Conservation (phyloP, 2,888 invertebrate species). For the Ophioninae sp. region DNA sequence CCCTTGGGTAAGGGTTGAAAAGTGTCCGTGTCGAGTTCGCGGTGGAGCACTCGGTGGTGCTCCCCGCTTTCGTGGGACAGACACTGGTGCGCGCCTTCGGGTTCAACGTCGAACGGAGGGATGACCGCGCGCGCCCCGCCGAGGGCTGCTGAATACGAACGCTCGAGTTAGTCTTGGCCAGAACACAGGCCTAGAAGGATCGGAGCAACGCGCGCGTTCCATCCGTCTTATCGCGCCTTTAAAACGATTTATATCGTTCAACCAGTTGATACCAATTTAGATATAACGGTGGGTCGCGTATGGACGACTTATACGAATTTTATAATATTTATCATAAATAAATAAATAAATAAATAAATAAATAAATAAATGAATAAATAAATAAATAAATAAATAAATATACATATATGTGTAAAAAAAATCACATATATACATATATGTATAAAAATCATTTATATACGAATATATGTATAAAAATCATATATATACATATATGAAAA, state of each 20-base stretch:
- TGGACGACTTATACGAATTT: too few relatives aligned
- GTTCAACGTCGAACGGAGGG: conserved; percentile 73
- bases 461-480: too few relatives aligned
- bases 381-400: too few relatives aligned
- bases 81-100: conserved; percentile 24
- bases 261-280: too few relatives aligned
- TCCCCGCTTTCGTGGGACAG: conserved; percentile 25
- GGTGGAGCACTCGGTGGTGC: conserved; percentile 3
- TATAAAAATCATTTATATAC: too few relatives aligned
- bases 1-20: conserved; percentile 74
- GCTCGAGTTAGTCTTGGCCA: conserved; percentile 80
- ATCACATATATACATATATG: too few relatives aligned
- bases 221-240: conserved; percentile 57
- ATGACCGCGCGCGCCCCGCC: conserved; percentile 74
- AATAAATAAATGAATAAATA: too few relatives aligned
- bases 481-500: too few relatives aligned
- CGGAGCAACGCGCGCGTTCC: conserved; percentile 64
- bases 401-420: too few relatives aligned
- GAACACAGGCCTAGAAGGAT: conserved; percentile 80
- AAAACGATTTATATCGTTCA: conserved; percentile 20
- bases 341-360: too few relatives aligned
- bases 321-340: too few relatives aligned
- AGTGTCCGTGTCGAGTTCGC: conserved; percentile 75
- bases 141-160: conserved; percentile 79
- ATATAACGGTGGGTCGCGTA: too few relatives aligned